A percentile compares a stretch with the other conserved stretches of the same genome.
Conservation (phyloP, 2,888 invertebrate species). For the Dynastes maya region DNA sequence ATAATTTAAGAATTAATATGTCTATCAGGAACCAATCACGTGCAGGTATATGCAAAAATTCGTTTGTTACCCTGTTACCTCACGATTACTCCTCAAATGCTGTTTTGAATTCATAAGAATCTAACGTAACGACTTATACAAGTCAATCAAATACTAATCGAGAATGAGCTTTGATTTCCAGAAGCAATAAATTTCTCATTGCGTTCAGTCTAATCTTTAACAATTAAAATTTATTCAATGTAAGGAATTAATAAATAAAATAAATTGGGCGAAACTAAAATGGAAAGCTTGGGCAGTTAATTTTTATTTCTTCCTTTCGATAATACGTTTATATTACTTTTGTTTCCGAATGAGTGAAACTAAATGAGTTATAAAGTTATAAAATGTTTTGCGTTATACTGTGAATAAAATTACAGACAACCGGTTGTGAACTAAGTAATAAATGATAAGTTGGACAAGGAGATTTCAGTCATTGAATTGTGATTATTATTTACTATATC, state of each 20-base stretch:
- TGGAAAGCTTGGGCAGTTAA: neutral
- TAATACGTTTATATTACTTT: slow-evolving; percentile 22
- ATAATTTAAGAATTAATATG: slow-evolving; percentile 21
- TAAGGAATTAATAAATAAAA: neutral
- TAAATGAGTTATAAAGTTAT: slow-evolving; percentile 8
- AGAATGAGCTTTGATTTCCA: too few species aligned
- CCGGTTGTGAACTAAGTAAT: slow-evolving; percentile 2
- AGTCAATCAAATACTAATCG: too few species aligned
- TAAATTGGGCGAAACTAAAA: slow-evolving; percentile 10
- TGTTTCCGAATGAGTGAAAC: neutral
- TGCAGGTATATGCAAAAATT: slow-evolving; percentile 21
- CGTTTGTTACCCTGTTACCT: slow-evolving; percentile 3
- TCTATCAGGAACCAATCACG: neutral
- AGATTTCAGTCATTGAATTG: too few species aligned
- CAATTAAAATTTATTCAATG: slow-evolving; percentile 1
- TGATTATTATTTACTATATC: too few species aligned
- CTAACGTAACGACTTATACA: too few species aligned
- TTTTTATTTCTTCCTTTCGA: slow-evolving; percentile 32
- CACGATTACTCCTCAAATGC: neutral
- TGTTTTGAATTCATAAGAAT: neutral
- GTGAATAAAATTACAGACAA: neutral
- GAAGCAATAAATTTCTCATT: too few species aligned
- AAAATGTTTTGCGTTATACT: neutral
- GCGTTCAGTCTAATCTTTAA: neutral
- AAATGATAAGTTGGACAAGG: neutral